Percentiles rank a stretch among this genome's conserved stretches.
Evolutionary conservation across 2,113 vertebrate species (phyloP).

Genomic region (Mellivora capensis): DNA sequence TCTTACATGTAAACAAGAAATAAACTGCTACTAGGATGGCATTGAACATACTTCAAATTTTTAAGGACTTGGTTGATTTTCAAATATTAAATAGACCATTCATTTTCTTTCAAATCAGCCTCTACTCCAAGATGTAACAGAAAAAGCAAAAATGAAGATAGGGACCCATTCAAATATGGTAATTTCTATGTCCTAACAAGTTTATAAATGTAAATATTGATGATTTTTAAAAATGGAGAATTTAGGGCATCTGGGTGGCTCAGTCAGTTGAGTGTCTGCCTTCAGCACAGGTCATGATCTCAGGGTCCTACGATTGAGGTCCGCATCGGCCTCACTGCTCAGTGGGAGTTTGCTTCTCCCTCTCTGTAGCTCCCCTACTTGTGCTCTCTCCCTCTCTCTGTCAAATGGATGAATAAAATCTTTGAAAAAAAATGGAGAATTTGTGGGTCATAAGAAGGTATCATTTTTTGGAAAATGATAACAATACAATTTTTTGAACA

Average conservation of each 20-base stretch:
- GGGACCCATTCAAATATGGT: neutral
- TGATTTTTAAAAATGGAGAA: neutral
- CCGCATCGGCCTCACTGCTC: too few relatives aligned
- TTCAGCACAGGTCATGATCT: too few relatives aligned
- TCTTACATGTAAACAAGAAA: neutral
- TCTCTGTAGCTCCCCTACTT: too few relatives aligned
- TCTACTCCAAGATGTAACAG: neutral
- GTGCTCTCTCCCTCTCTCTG: too few relatives aligned
- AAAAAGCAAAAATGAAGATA: neutral
- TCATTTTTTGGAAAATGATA: neutral
- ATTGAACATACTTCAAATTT: neutral
- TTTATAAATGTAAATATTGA: slow-evolving; percentile 23
- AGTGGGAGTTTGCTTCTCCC: too few relatives aligned
- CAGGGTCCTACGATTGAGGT: too few relatives aligned
- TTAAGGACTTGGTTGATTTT: slow-evolving; percentile 20
- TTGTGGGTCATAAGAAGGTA: neutral
- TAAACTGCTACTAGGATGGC: neutral
- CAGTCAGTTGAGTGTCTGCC: too few relatives aligned
- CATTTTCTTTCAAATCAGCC: neutral
- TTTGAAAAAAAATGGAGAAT: neutral
- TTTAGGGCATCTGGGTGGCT: too few relatives aligned
- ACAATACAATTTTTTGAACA: neutral
- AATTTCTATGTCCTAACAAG: neutral
- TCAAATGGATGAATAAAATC: too few relatives aligned
- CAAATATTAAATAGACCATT: neutral